Evolutionary conservation across 2,797 vertebrate genomes (phyloP), one percentile per base, ranked within the genome.

Genomic region (Pygocentrus nattereri): DNA sequence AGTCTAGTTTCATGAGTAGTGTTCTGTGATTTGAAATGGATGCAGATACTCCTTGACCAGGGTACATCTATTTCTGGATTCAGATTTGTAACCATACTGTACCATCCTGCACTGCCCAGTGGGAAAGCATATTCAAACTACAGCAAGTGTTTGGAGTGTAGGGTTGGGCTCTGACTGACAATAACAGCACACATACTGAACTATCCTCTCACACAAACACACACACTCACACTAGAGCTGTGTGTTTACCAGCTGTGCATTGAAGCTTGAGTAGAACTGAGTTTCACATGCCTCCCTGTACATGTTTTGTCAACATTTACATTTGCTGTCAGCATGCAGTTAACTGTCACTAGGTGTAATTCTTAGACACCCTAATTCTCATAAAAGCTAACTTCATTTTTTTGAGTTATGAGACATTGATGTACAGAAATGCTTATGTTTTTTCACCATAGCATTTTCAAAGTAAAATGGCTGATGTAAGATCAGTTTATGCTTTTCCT

Each of bases 171-270:
- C 31, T 61, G 21, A 13, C 30, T 58, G 1, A 23, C 11, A 44
- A 44, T 44, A 44, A 54, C 25, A n/a, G 4, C 7, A 58, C 49
- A 54, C 44, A 76, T 27, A 44, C 31, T 10, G 18, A 21, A 44
- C 41, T 15, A 15, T 27, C 3, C 30, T 31, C 61, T 15, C 11
- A 68, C 25, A 74, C 64, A n/a, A n/a, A n/a, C n/a, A 76, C 59
- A 76, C 78, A 84, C 56, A 76, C 31, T 80, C 61, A 82, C 71
- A 84, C 67, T 61, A 23, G 23, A 68, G 77, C 74, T 80, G 83
- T 84, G 56, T 83, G 74, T 47, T 59, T 71, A 50, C 52, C 18
- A 31, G 12, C 31, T 78, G 74, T 38, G 1, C 38, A 6, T 5
- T 5, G 38, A 38, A 76, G 74, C 59, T 61, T 47, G 30, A 38